Evolutionary conservation across 92 coral and sea anemone genomes (phyloP).

Genomic region (Parazoanthus atlanticus): DNA sequence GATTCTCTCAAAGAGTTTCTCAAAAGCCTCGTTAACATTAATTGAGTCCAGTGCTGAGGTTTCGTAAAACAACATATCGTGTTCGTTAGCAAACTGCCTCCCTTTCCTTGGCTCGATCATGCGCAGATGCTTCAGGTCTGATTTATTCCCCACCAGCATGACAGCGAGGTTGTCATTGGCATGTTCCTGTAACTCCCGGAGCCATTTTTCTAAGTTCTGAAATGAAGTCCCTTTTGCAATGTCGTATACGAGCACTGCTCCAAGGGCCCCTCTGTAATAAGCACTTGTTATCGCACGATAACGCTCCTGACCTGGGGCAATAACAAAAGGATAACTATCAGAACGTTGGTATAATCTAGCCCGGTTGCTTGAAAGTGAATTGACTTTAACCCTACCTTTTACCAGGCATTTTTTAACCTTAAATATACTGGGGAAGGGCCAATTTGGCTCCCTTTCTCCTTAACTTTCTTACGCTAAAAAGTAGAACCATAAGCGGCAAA

Average conservation of each 20-base stretch:
- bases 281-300: conserved; percentile 99
- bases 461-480: too few relatives aligned
- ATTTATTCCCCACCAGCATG: conserved; percentile 93
- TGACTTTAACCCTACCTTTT: too few relatives aligned
- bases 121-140: conserved; percentile 89
- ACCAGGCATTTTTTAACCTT: too few relatives aligned
- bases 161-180: conserved; percentile 72
- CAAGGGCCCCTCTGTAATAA: conserved; percentile 98
- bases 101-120: conserved; percentile 90
- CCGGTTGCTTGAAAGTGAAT: too few relatives aligned
- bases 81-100: conserved; percentile 75
- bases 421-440: too few relatives aligned
- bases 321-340: not conserved
- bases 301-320: conserved; percentile 86
- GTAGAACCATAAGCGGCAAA: too few relatives aligned
- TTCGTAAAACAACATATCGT: conserved; percentile 87
- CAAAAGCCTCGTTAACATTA: conserved; percentile 93
- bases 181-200: conserved; percentile 87
- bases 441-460: too few relatives aligned
- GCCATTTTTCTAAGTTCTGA: conserved; percentile 91
- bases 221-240: conserved; percentile 93
- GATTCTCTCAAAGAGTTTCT: conserved; percentile 76
- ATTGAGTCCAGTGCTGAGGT: conserved; percentile 94
- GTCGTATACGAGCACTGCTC: conserved; percentile 96
- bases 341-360: not conserved